A percentile compares a stretch with the other conserved stretches of the same genome.
phyloP scores from a whole-genome alignment of 2,888 invertebrate genomes.

The Synergus laeviventris region DNA sequence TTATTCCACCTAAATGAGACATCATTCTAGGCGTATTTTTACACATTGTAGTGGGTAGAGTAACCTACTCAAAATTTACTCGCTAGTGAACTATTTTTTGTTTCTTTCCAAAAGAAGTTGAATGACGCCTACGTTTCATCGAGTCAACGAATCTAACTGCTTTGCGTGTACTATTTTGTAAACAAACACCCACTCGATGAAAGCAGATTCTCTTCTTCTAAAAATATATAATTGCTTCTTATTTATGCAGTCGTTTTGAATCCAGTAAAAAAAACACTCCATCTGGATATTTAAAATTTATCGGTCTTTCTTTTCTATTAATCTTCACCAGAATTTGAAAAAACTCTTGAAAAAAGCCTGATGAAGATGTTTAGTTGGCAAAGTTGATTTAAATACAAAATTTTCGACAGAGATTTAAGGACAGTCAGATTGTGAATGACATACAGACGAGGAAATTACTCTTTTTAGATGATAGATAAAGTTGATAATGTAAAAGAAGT shows the following conservation, averaged over 20 bases:
- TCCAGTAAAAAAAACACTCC: conserved; percentile 3
- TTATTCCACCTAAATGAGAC: background rate
- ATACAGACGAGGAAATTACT: conserved; percentile 14
- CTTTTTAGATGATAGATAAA: conserved; percentile 21
- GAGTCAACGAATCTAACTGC: conserved; percentile 18
- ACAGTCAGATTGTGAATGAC: conserved; percentile 5
- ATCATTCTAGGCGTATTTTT: conserved; percentile 12
- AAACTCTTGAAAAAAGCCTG: background rate
- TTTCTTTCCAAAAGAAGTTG: conserved; percentile 24
- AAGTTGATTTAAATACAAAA: background rate
- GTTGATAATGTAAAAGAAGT: conserved; percentile 1
- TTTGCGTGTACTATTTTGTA: conserved; percentile 39
- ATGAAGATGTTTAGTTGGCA: background rate
- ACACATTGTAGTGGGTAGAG: conserved; percentile 6
- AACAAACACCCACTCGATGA: conserved; percentile 38
- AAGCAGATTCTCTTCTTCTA: conserved; percentile 20
- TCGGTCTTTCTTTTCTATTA: conserved; percentile 13
- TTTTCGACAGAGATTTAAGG: background rate
- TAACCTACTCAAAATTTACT: conserved; percentile 24
- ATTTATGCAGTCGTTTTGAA: conserved; percentile 7
- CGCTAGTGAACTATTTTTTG: conserved; percentile 12
- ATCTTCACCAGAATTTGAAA: background rate
- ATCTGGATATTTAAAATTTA: conserved; percentile 6
- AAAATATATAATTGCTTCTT: conserved; percentile 33
- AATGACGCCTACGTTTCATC: conserved; percentile 35